Conservation (phyloP, 1,140 invertebrate species). For the Nixonia krombeini region DNA sequence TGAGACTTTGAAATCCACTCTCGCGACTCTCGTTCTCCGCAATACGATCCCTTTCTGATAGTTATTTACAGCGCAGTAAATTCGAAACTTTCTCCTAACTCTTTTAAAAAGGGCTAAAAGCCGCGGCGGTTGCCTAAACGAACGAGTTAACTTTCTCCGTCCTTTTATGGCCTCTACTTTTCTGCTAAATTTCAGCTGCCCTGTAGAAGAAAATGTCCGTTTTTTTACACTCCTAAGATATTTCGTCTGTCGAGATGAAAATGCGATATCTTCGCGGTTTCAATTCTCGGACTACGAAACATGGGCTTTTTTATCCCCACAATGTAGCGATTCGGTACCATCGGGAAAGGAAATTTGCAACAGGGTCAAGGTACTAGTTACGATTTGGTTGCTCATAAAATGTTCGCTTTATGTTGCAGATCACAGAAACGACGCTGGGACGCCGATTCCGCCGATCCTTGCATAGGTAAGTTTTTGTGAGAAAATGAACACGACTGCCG, state of each 20-base stretch:
- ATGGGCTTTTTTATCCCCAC: too few species aligned
- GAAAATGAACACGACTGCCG: conserved; percentile 16
- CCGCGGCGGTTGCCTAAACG: conserved; percentile 39
- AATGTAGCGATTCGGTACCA: too few species aligned
- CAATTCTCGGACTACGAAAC: too few species aligned
- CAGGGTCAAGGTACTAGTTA: not conserved
- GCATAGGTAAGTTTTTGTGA: conserved; percentile 53
- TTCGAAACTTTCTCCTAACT: conserved; percentile 64
- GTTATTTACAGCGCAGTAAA: conserved; percentile 63
- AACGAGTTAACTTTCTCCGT: conserved; percentile 55
- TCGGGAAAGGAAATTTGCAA: not conserved
- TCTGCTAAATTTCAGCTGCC: conserved; percentile 33
- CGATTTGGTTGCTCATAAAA: conserved; percentile 2
- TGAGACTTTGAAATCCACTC: conserved; percentile 27
- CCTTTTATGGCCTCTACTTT: conserved; percentile 24
- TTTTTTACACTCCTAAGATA: not conserved
- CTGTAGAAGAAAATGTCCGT: not conserved
- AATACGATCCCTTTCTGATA: conserved; percentile 52
- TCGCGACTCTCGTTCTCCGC: conserved; percentile 30
- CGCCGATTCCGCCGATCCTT: conserved; percentile 35
- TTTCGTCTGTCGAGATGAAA: too few species aligned
- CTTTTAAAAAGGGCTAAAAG: conserved; percentile 58
- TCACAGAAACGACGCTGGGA: conserved; percentile 49
- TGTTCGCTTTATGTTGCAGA: conserved; percentile 50
- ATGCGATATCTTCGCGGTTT: too few species aligned